Evolutionary conservation across 2,113 vertebrate genomes (phyloP).

Genomic region (Plotosus lineatus): DNA sequence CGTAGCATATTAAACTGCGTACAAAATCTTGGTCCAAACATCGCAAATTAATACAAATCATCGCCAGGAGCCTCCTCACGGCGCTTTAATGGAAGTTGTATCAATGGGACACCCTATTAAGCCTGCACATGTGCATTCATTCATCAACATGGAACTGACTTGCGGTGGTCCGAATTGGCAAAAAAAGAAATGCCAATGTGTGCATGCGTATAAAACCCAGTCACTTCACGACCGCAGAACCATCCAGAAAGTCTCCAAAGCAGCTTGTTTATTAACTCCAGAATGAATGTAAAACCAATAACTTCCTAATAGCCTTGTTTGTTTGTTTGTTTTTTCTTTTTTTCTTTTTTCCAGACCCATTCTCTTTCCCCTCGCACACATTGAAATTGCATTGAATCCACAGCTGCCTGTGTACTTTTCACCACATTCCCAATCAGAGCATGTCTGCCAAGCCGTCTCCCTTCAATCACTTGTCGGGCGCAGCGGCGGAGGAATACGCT

Average conservation of each 20-base stretch:
- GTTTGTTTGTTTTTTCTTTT: background rate
- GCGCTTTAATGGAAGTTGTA: constrained; percentile 3
- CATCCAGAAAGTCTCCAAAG: background rate
- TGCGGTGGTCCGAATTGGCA: background rate
- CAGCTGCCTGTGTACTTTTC: constrained; percentile 38
- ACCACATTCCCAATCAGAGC: constrained; percentile 63
- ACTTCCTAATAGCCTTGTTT: constrained; percentile 24
- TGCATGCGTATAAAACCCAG: background rate
- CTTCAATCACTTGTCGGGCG: constrained; percentile 49
- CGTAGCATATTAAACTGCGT: background rate
- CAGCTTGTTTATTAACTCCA: constrained; percentile 44
- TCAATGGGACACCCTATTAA: constrained; percentile 21
- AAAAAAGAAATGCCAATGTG: constrained; percentile 6
- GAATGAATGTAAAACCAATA: constrained; percentile 37
- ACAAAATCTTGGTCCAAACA: background rate
- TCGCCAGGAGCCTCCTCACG: constrained; percentile 18
- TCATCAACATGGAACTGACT: constrained; percentile 1
- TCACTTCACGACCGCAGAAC: background rate
- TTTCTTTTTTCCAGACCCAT: background rate
- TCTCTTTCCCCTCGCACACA: background rate
- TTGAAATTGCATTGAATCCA: constrained; percentile 20
- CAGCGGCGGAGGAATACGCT: constrained; percentile 23
- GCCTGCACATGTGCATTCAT: constrained; percentile 15
- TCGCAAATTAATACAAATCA: constrained; percentile 29
- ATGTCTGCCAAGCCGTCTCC: constrained; percentile 17